phyloP scores from a whole-genome alignment of 2,113 vertebrate genomes.

The Oreotragus oreotragus region DNA sequence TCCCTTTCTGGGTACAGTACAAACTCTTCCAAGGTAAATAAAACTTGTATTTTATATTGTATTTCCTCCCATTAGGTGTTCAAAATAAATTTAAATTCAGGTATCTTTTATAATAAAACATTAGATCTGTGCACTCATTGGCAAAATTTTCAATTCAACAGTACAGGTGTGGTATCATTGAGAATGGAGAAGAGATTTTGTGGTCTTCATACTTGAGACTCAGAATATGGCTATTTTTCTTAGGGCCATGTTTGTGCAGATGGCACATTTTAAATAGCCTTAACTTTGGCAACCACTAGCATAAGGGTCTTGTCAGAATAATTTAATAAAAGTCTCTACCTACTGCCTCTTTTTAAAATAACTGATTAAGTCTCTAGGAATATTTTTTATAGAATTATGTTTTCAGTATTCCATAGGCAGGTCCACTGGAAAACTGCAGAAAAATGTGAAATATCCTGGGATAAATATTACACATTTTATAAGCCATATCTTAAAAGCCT shows the following conservation, averaged over 20 bases:
- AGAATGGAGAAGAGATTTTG: neutral
- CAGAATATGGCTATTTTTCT: neutral
- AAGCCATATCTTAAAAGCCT: conserved; percentile 56
- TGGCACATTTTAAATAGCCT: conserved; percentile 13
- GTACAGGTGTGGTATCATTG: neutral
- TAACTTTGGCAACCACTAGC: conserved; percentile 39
- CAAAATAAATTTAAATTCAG: conserved; percentile 49
- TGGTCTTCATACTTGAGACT: neutral
- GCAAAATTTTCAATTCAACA: neutral
- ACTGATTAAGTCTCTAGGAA: conserved; percentile 16
- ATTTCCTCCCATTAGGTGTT: conserved; percentile 40
- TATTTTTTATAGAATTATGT: conserved; percentile 41
- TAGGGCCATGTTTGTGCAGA: neutral
- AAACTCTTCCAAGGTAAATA: conserved; percentile 30
- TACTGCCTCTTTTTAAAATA: conserved; percentile 32
- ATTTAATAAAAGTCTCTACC: neutral
- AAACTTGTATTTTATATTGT: conserved; percentile 54
- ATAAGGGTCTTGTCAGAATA: conserved; percentile 27
- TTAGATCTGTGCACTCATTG: conserved; percentile 12
- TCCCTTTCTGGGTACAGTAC: conserved; percentile 42
- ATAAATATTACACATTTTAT: conserved; percentile 29
- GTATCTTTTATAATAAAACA: conserved; percentile 41
- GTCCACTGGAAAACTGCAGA: conserved; percentile 67
- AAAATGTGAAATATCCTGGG: neutral
- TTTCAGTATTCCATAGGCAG: conserved; percentile 66